phyloP scores from a whole-genome alignment of 1,140 invertebrate species.

The Drosophila sproati region DNA sequence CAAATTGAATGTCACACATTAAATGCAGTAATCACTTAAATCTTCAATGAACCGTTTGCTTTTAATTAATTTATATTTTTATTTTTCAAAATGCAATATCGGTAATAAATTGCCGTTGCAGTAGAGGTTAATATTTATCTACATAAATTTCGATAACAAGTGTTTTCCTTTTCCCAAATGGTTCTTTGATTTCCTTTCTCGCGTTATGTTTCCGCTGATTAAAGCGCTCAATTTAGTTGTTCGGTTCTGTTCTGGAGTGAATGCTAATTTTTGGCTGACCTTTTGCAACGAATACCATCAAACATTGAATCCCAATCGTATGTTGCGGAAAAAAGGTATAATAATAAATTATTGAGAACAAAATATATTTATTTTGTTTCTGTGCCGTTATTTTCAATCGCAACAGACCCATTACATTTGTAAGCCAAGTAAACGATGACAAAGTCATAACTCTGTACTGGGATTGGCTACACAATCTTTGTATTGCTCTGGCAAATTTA shows the following conservation, averaged over 20 bases:
- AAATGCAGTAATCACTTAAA: conserved; percentile 14
- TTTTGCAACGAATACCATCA: neutral
- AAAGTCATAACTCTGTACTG: neutral
- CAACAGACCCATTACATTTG: neutral
- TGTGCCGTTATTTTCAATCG: neutral
- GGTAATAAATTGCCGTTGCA: conserved; percentile 33
- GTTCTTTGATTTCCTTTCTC: neutral
- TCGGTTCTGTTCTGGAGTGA: neutral
- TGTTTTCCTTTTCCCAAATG: neutral
- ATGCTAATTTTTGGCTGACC: neutral
- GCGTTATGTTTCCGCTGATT: neutral
- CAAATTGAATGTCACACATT: neutral
- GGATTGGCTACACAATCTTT: neutral
- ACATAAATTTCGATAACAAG: conserved; percentile 2
- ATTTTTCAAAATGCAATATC: conserved; percentile 20
- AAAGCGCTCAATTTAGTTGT: neutral
- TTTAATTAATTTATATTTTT: neutral
- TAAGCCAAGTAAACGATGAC: conserved; percentile 8
- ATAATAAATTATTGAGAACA: too few species aligned
- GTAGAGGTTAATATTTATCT: conserved; percentile 23
- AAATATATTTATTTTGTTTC: neutral
- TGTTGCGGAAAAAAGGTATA: too few species aligned
- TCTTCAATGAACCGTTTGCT: neutral
- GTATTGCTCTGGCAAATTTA: conserved; percentile 14
- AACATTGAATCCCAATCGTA: too few species aligned